Conservation (phyloP, 2,888 invertebrate species). For the Bombyx huttoni region DNA sequence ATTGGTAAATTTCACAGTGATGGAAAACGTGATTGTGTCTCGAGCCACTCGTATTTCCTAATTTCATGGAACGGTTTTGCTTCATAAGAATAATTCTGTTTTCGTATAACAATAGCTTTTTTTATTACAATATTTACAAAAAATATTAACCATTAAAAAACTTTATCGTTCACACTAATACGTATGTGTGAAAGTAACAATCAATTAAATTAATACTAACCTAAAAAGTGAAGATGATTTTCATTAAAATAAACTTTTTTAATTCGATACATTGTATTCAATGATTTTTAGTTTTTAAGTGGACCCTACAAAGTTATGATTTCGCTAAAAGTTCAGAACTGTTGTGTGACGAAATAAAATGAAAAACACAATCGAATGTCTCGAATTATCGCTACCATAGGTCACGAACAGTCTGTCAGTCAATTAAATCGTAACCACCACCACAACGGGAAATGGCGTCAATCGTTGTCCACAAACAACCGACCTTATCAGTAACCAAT, state of each 20-base stretch:
- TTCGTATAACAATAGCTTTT: not conserved
- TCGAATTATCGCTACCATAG: conserved; percentile 57
- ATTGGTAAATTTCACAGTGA: conserved; percentile 52
- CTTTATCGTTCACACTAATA: not conserved
- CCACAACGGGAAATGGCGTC: conserved; percentile 50
- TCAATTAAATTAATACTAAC: not conserved
- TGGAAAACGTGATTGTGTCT: conserved; percentile 54
- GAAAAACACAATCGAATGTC: conserved; percentile 44
- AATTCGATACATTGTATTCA: not conserved
- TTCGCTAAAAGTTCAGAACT: not conserved
- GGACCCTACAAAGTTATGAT: not conserved
- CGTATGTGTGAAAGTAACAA: not conserved
- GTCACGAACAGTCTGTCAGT: conserved; percentile 35
- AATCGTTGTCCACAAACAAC: conserved; percentile 15
- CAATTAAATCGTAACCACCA: conserved; percentile 23
- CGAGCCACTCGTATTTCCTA: conserved; percentile 35
- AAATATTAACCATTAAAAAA: not conserved
- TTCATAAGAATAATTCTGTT: conserved; percentile 18
- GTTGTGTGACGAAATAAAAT: not conserved
- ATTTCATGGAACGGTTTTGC: conserved; percentile 36
- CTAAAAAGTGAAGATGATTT: not conserved
- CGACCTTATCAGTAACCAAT: conserved; percentile 30
- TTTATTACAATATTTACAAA: not conserved
- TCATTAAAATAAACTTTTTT: not conserved
- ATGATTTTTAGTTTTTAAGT: not conserved